Evolutionary conservation across 2,888 invertebrate species (phyloP).

Genomic region (Oscheius sp.): DNA sequence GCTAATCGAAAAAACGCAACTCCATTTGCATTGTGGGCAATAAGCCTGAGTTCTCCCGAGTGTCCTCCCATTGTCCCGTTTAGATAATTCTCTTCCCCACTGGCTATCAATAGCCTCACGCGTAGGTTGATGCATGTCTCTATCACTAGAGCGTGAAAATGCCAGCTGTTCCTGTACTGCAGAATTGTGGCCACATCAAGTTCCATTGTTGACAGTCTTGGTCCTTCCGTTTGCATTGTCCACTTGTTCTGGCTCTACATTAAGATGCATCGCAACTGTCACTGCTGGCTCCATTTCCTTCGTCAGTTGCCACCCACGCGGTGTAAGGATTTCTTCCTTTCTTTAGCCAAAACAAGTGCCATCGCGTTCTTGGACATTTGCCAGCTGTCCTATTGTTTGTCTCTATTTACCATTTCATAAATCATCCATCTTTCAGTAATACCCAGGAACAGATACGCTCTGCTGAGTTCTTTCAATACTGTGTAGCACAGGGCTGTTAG

Average conservation of each 20-base stretch:
- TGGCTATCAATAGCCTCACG: constrained; percentile 16
- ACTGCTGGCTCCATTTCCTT: constrained; percentile 35
- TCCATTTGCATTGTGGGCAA: background rate
- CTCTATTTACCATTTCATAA: background rate
- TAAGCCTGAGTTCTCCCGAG: constrained; percentile 16
- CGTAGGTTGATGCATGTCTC: too few relatives aligned
- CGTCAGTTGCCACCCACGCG: constrained; percentile 37
- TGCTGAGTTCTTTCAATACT: too few relatives aligned
- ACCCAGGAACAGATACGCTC: too few relatives aligned
- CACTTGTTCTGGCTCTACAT: constrained; percentile 35
- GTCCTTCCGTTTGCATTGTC: constrained; percentile 16
- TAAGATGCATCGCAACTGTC: constrained; percentile 37
- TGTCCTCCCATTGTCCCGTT: constrained; percentile 24
- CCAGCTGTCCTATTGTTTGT: constrained; percentile 24
- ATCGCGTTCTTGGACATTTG: constrained; percentile 28
- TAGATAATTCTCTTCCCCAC: constrained; percentile 17
- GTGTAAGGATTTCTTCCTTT: constrained; percentile 37
- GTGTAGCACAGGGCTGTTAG: too few relatives aligned
- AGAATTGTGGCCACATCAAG: too few relatives aligned
- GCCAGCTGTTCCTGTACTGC: too few relatives aligned
- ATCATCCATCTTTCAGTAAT: too few relatives aligned
- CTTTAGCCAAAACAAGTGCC: constrained; percentile 35
- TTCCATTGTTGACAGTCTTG: background rate
- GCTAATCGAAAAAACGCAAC: too few relatives aligned
- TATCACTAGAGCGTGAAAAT: too few relatives aligned